Evolutionary conservation across 2,797 vertebrate genomes (phyloP), one percentile per base, ranked within the genome.

Genomic region (Ciconia nigra): DNA sequence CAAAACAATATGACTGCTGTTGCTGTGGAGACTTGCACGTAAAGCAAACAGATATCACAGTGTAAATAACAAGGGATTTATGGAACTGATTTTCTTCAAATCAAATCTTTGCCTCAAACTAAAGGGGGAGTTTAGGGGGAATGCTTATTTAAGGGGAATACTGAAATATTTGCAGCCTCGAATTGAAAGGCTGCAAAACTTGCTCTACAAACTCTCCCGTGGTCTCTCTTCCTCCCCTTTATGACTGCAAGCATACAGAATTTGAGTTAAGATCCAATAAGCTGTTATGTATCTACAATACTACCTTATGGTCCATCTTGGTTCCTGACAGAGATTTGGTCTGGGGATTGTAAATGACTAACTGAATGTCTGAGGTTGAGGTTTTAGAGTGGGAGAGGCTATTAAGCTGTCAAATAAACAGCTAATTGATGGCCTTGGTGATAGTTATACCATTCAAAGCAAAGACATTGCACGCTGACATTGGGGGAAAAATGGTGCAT

Each of bases 401-500:
- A 29, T 74, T 83, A 67, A 65, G 22, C 29, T 85, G 24, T 70
- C 74, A 69, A 35, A 59, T 82, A 25, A 28, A 33, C 21, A 71
- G 24, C 24, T 62, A 25, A 76, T 31, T 46, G 28, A 46, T 44
- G 55, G 22, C 13, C n/a, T 83, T 83, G 31, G n/a, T 67, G 77
- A 46, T 72, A 71, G 26, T 74, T 82, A 11, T 1, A 10, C 12
- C 13, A 26, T 15, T 69, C 26, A 39, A 54, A 65, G 20, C 47
- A 22, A 74, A 82, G 67, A 51, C 7, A 4, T 15, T 58, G 24
- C 9, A 42, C 10, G 4, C 28, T 57, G 54, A 42, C 11, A 7
- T 2, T 49, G 1, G 1, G 1, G 42, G 14, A 15, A 22, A 39
- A 82, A 61, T 9, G 19, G 29, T 62, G 16, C 1, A 0, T 21